phyloP scores from a whole-genome alignment of 1,140 invertebrate species.

The Drosophila sulfurigaster region DNA sequence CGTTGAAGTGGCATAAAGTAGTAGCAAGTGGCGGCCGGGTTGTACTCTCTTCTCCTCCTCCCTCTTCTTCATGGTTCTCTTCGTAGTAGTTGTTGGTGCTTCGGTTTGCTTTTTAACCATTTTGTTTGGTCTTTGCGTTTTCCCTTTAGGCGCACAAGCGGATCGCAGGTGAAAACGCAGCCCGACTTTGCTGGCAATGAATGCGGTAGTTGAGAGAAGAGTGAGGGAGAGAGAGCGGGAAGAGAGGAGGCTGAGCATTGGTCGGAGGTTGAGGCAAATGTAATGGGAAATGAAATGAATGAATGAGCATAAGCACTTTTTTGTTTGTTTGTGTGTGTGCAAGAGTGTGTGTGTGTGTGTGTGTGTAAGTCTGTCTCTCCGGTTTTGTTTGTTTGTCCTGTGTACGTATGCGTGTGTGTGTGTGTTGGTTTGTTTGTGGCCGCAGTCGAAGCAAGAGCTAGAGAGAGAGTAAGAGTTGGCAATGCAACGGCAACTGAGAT shows the following conservation, averaged over 20 bases:
- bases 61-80: no score
- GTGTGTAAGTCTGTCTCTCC: constrained; percentile 17
- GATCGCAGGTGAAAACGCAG: constrained; percentile 40
- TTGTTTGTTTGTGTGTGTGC: constrained; percentile 62
- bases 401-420: constrained; percentile 13
- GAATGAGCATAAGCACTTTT: constrained; percentile 83
- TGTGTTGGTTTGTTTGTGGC: constrained; percentile 59
- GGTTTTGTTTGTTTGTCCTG: constrained; percentile 30
- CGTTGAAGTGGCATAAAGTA: constrained; percentile 83
- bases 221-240: background rate
- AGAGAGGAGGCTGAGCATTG: background rate
- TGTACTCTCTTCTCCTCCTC: constrained; percentile 15
- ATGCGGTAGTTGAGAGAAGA: constrained; percentile 19
- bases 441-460: constrained; percentile 35
- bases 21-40: constrained; percentile 71
- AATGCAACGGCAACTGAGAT: constrained; percentile 58
- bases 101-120: constrained; percentile 80
- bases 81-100: constrained; percentile 38
- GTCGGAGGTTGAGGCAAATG: constrained; percentile 48
- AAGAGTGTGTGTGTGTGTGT: constrained; percentile 14
- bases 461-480: background rate
- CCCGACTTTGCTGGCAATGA: constrained; percentile 38
- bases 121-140: constrained; percentile 70
- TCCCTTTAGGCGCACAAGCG: constrained; percentile 45
- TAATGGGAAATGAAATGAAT: constrained; percentile 84